Conservation (phyloP, 2,888 invertebrate genomes). For the Bellardia bayeri region DNA sequence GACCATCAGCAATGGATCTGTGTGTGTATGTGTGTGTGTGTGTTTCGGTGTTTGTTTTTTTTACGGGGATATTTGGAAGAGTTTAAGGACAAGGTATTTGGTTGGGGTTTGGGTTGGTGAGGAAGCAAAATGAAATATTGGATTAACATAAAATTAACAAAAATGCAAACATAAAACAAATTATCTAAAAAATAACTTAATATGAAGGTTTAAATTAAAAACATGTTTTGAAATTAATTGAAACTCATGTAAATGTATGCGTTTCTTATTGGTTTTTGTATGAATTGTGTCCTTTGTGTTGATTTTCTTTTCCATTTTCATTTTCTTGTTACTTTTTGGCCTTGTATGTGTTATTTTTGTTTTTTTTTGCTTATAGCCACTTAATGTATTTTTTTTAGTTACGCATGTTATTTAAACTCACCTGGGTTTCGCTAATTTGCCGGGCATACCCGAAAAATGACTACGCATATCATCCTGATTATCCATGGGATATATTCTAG, state of each 20-base stretch:
- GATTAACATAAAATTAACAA: slow-evolving; percentile 46
- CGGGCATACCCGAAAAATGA: slow-evolving; percentile 89
- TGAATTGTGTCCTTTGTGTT: neutral
- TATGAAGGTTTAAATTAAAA: slow-evolving; percentile 59
- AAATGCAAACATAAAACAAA: slow-evolving; percentile 28
- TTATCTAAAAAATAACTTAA: slow-evolving; percentile 24
- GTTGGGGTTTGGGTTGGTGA: slow-evolving; percentile 14
- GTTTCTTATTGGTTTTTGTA: neutral
- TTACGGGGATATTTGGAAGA: slow-evolving; percentile 23
- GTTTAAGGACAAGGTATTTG: slow-evolving; percentile 29
- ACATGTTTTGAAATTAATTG: slow-evolving; percentile 1
- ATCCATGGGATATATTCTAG: slow-evolving; percentile 92
- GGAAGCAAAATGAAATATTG: slow-evolving; percentile 59
- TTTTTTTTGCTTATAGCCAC: neutral
- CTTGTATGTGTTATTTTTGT: neutral
- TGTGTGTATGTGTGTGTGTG: slow-evolving; percentile 44
- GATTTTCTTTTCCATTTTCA: neutral
- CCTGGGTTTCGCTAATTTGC: slow-evolving; percentile 84
- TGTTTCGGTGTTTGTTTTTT: slow-evolving; percentile 29
- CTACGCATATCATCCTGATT: slow-evolving; percentile 91
- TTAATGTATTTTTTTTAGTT: neutral
- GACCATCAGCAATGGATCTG: slow-evolving; percentile 93
- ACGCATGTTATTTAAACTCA: slow-evolving; percentile 78
- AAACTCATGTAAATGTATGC: neutral
- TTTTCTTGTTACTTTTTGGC: neutral